Conservation (phyloP, 2,888 invertebrate genomes). For the Liodrosophila aerea region DNA sequence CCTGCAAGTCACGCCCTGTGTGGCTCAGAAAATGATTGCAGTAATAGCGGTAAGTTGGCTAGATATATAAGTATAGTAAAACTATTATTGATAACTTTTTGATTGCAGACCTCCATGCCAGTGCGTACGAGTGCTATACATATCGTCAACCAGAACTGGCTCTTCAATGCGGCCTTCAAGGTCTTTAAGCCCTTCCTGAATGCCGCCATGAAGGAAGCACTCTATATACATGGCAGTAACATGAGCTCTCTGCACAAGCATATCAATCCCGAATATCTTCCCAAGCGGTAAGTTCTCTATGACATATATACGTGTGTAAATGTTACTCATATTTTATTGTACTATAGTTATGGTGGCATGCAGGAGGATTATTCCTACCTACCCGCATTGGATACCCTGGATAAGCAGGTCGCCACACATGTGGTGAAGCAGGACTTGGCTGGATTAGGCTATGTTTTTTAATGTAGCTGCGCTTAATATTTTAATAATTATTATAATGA, state of each 20-base stretch:
- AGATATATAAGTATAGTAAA: too few species aligned
- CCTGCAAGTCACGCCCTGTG: conserved; percentile 88
- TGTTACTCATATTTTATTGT: neutral
- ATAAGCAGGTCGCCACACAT: conserved; percentile 82
- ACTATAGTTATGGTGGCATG: conserved; percentile 80
- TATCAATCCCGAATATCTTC: conserved; percentile 87
- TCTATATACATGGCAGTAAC: conserved; percentile 87
- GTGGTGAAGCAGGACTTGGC: conserved; percentile 86
- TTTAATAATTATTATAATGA: conserved; percentile 39
- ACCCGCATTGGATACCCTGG: conserved; percentile 88
- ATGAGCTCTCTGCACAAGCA: conserved; percentile 89
- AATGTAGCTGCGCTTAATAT: too few species aligned
- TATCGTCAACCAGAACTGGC: conserved; percentile 91
- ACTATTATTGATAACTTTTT: too few species aligned
- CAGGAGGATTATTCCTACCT: conserved; percentile 89
- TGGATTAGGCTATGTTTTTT: conserved; percentile 86
- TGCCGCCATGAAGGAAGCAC: conserved; percentile 85
- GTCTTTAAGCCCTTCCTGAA: conserved; percentile 90
- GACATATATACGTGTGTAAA: neutral
- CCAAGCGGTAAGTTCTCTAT: conserved; percentile 83
- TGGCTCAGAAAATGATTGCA: conserved; percentile 87
- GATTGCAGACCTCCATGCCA: conserved; percentile 87
- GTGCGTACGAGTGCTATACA: conserved; percentile 89
- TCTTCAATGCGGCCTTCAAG: conserved; percentile 90
- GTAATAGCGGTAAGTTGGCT: conserved; percentile 88